Base-by-base conservation (phyloP, 2,113 vertebrate species). In the Felis chaus region DNA sequence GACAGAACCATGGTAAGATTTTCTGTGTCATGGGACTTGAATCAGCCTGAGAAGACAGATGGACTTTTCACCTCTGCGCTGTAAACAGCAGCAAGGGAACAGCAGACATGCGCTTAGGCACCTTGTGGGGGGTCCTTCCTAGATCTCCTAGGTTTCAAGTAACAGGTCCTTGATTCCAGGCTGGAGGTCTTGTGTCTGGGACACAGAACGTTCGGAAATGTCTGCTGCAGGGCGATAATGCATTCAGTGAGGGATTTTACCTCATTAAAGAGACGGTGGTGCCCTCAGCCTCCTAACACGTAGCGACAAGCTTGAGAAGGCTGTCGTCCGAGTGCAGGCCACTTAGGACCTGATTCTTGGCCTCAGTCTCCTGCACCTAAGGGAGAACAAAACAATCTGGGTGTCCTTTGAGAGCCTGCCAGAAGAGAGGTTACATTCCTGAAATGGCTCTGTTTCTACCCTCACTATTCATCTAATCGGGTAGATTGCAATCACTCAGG, bases 331-430 rank as follows among this genome's bases (percentile, higher is more conserved):
- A 48, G 6, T 31, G 12, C 41, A 61, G 81, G 65, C 71, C 91
- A 65, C 84, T 97, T 97, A 98, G 5, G 15, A 9, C 0, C 55
- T 82, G 74, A 66, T 82, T 71, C 89, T 94, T 95, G 45, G 1
- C 82, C 78, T 78, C 71, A 88, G 95, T 92, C 27, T 89, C 93
- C 33, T 0, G 1, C 29, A 91, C 92, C 97, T 95, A 0, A 4
- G 92, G 94, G 94, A 96, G 96, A 97, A 97, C 76, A 86, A 90
- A 94, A 98, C 96, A 87, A 11, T 87, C 41, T 85, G 93, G 25
- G 89, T 97, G 94, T 93, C 94, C 97, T 98, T 80, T 71, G 78
- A 97, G 74, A 97, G 95, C 95, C 97, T 95, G 89, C 92, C 91
- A 88, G 96, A 69, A 69, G 55, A 96, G 92, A 96, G 95, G 97